A percentile compares a stretch with the other conserved stretches of the same genome.
Conservation (phyloP, 1,140 invertebrate genomes). For the Amphibalanus amphitrite region DNA sequence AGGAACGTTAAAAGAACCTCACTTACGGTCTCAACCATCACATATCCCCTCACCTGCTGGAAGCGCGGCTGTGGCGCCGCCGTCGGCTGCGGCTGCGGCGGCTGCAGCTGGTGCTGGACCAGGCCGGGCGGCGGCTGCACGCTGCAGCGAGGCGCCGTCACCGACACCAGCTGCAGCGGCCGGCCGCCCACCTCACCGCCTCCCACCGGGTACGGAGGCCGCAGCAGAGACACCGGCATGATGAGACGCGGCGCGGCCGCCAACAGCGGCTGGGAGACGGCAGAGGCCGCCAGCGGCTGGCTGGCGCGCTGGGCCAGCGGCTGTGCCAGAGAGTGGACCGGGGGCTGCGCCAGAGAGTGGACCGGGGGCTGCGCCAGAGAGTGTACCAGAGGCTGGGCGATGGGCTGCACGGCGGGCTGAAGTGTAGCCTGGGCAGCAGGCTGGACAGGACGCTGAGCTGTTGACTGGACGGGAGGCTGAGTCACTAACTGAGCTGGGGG, state of each 20-base stretch:
- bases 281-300: not conserved
- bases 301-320: too few relatives aligned
- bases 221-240: not conserved
- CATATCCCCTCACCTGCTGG: not conserved
- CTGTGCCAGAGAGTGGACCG: too few relatives aligned
- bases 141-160: not conserved
- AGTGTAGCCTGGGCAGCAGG: not conserved
- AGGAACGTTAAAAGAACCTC: too few relatives aligned
- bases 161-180: not conserved
- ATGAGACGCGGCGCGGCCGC: not conserved
- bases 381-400: not conserved
- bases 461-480: not conserved
- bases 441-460: not conserved
- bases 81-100: too few relatives aligned
- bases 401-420: too few relatives aligned
- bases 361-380: too few relatives aligned
- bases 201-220: not conserved
- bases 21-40: too few relatives aligned
- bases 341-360: too few relatives aligned
- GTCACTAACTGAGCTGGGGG: too few relatives aligned
- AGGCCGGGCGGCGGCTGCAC: not conserved
- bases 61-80: not conserved
- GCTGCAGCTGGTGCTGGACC: not conserved
- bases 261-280: not conserved
- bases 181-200: too few relatives aligned